Evolutionary conservation across 2,888 invertebrate genomes (phyloP).

Genomic region (Coelinius sp.): DNA sequence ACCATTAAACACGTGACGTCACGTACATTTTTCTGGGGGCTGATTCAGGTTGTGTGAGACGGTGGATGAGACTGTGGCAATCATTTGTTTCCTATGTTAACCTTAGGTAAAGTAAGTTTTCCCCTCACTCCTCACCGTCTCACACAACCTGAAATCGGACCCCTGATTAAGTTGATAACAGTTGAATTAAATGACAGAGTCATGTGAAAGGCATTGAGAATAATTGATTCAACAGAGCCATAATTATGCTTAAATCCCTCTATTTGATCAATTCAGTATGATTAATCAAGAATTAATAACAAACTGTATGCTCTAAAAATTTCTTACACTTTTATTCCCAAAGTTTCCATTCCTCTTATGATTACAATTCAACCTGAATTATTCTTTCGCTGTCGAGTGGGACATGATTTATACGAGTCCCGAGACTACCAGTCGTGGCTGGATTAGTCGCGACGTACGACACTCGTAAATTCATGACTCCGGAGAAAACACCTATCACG

Average conservation of each 20-base stretch:
- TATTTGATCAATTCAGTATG: not conserved
- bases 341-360: not conserved
- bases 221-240: not conserved
- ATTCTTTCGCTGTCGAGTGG: slow-evolving; percentile 24
- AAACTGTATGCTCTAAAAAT: not conserved
- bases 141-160: too few relatives aligned
- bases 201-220: not conserved
- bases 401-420: slow-evolving; percentile 31
- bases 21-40: not conserved
- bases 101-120: too few relatives aligned
- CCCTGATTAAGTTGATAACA: not conserved
- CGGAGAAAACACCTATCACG: slow-evolving; percentile 28
- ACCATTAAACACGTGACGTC: not conserved
- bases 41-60: too few relatives aligned
- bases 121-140: too few relatives aligned
- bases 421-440: slow-evolving; percentile 44
- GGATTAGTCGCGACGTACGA: slow-evolving; percentile 40
- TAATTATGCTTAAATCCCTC: not conserved
- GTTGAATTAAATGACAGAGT: not conserved
- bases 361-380: slow-evolving; percentile 31
- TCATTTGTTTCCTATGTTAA: too few relatives aligned
- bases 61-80: too few relatives aligned
- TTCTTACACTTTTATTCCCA: not conserved
- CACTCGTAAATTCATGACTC: slow-evolving; percentile 40
- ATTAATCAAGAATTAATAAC: not conserved